phyloP scores from a whole-genome alignment of 2,113 vertebrate genomes.

The Silurus glanis region DNA sequence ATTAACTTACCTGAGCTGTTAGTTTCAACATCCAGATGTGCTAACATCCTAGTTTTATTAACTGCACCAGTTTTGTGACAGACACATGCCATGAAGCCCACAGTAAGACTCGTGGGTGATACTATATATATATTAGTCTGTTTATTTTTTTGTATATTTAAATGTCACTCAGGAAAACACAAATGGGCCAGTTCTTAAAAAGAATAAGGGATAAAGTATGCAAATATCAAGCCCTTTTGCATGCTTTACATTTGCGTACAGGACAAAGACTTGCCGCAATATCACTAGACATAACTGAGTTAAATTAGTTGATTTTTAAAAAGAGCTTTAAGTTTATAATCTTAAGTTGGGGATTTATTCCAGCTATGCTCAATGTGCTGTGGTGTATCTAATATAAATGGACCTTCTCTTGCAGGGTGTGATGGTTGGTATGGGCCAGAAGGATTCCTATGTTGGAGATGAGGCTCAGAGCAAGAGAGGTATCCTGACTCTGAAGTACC shows the following conservation, averaged over 20 bases:
- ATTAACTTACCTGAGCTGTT: too few species aligned
- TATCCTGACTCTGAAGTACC: slow-evolving; percentile 96
- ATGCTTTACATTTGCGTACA: background rate
- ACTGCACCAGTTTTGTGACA: too few species aligned
- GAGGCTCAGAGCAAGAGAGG: slow-evolving; percentile 99
- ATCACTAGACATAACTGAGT: background rate
- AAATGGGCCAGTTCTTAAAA: too few species aligned
- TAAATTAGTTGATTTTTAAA: background rate
- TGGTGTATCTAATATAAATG: background rate
- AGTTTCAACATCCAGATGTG: too few species aligned
- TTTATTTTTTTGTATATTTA: too few species aligned
- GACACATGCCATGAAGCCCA: too few species aligned
- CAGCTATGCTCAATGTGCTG: too few species aligned
- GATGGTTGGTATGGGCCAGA: slow-evolving; percentile 99
- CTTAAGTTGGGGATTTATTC: background rate
- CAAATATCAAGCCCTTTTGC: background rate
- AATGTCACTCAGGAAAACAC: too few species aligned
- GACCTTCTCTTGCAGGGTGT: slow-evolving; percentile 78
- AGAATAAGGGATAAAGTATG: too few species aligned
- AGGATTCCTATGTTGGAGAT: slow-evolving; percentile 96
- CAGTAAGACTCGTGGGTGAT: too few species aligned
- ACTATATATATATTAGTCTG: too few species aligned
- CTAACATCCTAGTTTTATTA: too few species aligned
- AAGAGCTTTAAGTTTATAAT: background rate
- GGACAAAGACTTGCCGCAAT: background rate